Base-by-base conservation (phyloP, 2,113 vertebrate species). In the Gallinago jamesoni region DNA sequence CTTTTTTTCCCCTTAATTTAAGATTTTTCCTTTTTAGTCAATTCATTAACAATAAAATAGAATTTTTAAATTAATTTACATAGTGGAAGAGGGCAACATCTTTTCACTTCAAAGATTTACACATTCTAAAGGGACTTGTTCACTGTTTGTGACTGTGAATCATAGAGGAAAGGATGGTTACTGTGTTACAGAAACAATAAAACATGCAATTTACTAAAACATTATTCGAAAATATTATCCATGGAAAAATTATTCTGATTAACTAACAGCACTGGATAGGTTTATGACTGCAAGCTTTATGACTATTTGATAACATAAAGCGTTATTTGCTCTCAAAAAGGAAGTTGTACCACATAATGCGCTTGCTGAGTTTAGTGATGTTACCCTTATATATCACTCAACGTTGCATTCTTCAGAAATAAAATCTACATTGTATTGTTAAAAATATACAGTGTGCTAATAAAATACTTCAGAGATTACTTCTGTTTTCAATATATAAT, bases 221-320 rank as follows among this genome's bases (percentile, higher is more conserved):
- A 35, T 86, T 87, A 41, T 50, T 67, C 28, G 64, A 89, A 89
- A 97, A 94, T 86, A 92, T 91, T 94, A 73, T 47, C 77, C 83
- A 93, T 57, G 86, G 95, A 96, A 96, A 82, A 97, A 87, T 55
- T 57, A 78, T 50, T 88, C 85, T 88, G 91, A 97, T 97, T 95
- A 94, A 77, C 77, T 88, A 93, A 95, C 80, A 93, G 50, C 59
- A 86, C 33, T 67, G 67, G 60, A 83, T 68, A 77, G 62, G 70
- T 91, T 96, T 94, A 84, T 53, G 83, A 93, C 50, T 77, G 68
- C 70, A 93, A 95, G 31, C 47, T 96, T 97, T 95, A 94, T 33
- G 67, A 84, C 45, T 94, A 50, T 89, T 86, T 92, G 92, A 87
- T 86, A 92, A 81, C 43, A 79, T 72, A 52, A 92, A 94, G 39